phyloP scores from a whole-genome alignment of 2,113 vertebrate genomes.

The Eubucco bourcierii region DNA sequence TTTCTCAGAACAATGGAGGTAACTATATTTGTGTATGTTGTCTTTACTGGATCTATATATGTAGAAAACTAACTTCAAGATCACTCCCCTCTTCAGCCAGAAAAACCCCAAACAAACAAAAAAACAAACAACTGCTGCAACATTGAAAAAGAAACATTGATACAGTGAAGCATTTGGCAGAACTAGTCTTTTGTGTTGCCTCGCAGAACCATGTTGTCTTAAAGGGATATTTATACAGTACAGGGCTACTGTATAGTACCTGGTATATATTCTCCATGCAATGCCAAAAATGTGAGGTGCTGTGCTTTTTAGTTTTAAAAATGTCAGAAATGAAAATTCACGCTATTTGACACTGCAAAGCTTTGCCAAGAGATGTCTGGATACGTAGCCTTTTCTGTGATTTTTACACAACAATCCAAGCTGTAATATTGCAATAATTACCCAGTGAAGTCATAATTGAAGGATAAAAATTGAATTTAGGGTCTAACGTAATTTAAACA shows the following conservation, averaged over 20 bases:
- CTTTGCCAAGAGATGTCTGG: slow-evolving; percentile 37
- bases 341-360: slow-evolving; percentile 37
- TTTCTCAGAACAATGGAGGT: not conserved
- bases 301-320: slow-evolving; percentile 52
- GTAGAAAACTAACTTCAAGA: not conserved
- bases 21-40: not conserved
- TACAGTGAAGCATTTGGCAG: slow-evolving; percentile 15
- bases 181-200: slow-evolving; percentile 27
- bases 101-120: too few species aligned
- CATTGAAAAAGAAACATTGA: not conserved
- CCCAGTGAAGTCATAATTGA: slow-evolving; percentile 45
- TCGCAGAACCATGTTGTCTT: not conserved
- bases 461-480: slow-evolving; percentile 54
- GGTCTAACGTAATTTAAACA: slow-evolving; percentile 46
- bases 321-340: slow-evolving; percentile 56
- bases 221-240: slow-evolving; percentile 1
- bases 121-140: not conserved
- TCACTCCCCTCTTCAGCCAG: not conserved
- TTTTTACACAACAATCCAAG: slow-evolving; percentile 44
- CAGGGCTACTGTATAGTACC: not conserved
- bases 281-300: slow-evolving; percentile 1
- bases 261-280: slow-evolving; percentile 5
- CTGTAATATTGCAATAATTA: slow-evolving; percentile 69
- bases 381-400: slow-evolving; percentile 9
- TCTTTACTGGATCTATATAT: not conserved